Evolutionary conservation across 2,888 invertebrate species (phyloP).

Genomic region (Aspidiotus rigidus): DNA sequence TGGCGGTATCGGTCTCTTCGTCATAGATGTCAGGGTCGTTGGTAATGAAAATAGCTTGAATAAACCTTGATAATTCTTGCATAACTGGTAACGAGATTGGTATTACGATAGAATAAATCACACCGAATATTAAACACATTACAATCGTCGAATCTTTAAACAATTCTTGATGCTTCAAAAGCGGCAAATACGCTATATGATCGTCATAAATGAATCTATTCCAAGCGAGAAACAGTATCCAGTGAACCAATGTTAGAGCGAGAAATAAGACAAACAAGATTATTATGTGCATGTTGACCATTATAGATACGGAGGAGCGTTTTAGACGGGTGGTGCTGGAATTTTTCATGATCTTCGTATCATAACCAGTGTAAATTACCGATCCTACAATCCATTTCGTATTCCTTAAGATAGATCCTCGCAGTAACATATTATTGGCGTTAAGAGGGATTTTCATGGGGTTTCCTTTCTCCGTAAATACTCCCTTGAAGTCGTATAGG

Average conservation of each 20-base stretch:
- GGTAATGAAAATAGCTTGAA: conserved; percentile 91
- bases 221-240: conserved; percentile 12
- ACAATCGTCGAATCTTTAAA: background rate
- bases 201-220: conserved; percentile 8
- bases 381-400: conserved; percentile 34
- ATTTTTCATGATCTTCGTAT: conserved; percentile 35
- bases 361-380: conserved; percentile 33
- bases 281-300: conserved; percentile 22
- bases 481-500: conserved; percentile 31
- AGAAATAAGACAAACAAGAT: conserved; percentile 17
- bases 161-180: background rate
- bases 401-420: conserved; percentile 33
- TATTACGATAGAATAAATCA: conserved; percentile 25
- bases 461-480: conserved; percentile 5
- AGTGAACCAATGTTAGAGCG: conserved; percentile 1
- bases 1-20: conserved; percentile 65
- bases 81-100: conserved; percentile 31
- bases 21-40: conserved; percentile 83
- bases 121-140: conserved; percentile 9
- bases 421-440: conserved; percentile 24
- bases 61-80: conserved; percentile 38
- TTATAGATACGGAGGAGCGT: conserved; percentile 24
- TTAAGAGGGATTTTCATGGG: conserved; percentile 11
- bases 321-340: conserved; percentile 15
- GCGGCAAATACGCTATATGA: conserved; percentile 6